These are phyloP conservation scores for Mactromeris polynyma DNA, from an alignment of 2,888 invertebrate genomes.

Conservation along the genomic window DNA sequence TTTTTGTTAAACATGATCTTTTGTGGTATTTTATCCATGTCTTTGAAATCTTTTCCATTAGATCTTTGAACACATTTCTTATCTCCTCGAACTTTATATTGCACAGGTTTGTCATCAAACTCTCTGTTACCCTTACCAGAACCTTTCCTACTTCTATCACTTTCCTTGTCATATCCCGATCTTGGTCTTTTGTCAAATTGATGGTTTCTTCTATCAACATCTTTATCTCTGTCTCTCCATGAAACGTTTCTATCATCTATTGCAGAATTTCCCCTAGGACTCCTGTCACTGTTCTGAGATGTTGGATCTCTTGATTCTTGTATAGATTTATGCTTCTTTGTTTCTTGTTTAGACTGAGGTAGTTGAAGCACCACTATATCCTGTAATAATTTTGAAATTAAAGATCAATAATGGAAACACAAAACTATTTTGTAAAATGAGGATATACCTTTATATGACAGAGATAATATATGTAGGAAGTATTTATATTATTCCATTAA, in stretches of 20 bases:
- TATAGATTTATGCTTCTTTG: neutral
- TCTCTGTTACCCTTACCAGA: neutral
- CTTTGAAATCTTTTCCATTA: neutral
- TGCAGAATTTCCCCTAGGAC: neutral
- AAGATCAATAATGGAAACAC: too few species aligned
- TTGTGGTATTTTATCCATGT: neutral
- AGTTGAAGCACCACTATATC: neutral
- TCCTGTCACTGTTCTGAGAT: neutral
- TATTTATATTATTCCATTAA: too few species aligned
- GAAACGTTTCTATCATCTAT: neutral
- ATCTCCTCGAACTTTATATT: neutral
- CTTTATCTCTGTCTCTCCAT: neutral
- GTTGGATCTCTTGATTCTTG: neutral
- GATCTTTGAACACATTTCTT: neutral
- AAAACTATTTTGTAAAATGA: too few species aligned
- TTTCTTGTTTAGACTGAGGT: neutral
- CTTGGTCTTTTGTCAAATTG: constrained; percentile 19
- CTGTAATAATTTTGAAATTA: too few species aligned
- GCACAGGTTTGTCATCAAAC: neutral
- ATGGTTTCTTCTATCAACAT: neutral
- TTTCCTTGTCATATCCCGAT: constrained; percentile 20
- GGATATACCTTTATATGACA: too few species aligned
- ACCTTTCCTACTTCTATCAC: constrained; percentile 31
- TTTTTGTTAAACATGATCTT: neutral
- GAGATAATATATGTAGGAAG: too few species aligned